Conservation (phyloP, 2,113 vertebrate species). For the Gasterosteus nipponicus region DNA sequence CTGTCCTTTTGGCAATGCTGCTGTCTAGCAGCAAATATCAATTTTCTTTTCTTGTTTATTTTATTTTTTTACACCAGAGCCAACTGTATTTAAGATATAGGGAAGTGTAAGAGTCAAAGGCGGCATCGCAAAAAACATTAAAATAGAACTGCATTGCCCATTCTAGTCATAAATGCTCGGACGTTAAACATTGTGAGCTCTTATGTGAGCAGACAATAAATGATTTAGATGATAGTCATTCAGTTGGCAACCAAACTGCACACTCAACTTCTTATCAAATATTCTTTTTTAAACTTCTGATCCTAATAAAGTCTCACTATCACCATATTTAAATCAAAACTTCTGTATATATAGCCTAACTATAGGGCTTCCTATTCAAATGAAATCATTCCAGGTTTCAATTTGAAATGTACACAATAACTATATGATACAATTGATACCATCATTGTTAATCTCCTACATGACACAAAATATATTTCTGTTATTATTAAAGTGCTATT, state of each 20-base stretch:
- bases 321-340: not conserved
- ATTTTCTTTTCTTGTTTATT: slow-evolving; percentile 18
- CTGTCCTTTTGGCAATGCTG: slow-evolving; percentile 28
- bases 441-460: not conserved
- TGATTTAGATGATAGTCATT: slow-evolving; percentile 4
- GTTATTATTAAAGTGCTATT: not conserved
- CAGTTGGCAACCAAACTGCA: too few relatives aligned
- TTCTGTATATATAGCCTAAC: not conserved
- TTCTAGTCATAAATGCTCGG: slow-evolving; percentile 1
- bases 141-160: not conserved
- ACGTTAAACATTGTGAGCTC: slow-evolving; percentile 27
- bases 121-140: not conserved
- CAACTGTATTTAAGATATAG: slow-evolving; percentile 6
- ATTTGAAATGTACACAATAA: not conserved
- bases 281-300: not conserved
- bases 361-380: not conserved
- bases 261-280: too few relatives aligned
- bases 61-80: not conserved
- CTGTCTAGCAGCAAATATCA: slow-evolving; percentile 23
- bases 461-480: not conserved
- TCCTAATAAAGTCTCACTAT: not conserved
- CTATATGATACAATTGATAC: too few relatives aligned
- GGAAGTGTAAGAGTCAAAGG: not conserved
- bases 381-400: not conserved
- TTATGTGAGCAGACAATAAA: slow-evolving; percentile 7